Percentiles rank a stretch among this genome's conserved stretches.
These are phyloP conservation scores for Petrocephalus microphthalmus DNA, from an alignment of 2,113 vertebrate species.

Conservation along the genomic window DNA sequence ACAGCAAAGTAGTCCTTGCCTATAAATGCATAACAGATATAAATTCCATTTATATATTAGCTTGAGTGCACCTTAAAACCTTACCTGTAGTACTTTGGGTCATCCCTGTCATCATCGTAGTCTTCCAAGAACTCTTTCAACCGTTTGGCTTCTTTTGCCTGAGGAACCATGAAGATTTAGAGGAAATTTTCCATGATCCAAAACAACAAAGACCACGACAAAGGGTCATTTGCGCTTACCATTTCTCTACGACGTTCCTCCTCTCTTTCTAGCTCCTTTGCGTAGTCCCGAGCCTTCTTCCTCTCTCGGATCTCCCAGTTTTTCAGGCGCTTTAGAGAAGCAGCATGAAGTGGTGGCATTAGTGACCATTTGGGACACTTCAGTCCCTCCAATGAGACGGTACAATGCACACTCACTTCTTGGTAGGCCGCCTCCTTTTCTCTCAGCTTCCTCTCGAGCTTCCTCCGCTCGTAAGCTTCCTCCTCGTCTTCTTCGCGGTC, in stretches of 20 bases:
- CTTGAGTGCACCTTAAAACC: background rate
- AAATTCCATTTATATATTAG: background rate
- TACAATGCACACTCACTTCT: conserved; percentile 65
- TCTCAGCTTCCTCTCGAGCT: conserved; percentile 86
- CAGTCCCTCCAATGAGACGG: background rate
- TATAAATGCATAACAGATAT: background rate
- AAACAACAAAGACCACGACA: background rate
- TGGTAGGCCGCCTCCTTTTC: conserved; percentile 98
- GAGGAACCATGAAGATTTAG: conserved; percentile 11
- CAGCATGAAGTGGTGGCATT: background rate
- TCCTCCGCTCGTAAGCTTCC: conserved; percentile 87
- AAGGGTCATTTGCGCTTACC: conserved; percentile 48
- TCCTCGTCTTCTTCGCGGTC: conserved; percentile 92
- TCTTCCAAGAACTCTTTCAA: conserved; percentile 98
- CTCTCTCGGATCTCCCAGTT: conserved; percentile 97
- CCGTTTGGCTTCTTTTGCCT: conserved; percentile 95
- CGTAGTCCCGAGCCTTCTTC: conserved; percentile 91
- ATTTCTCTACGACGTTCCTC: conserved; percentile 90
- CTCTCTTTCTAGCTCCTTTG: conserved; percentile 88
- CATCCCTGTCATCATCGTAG: conserved; percentile 96
- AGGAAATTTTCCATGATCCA: background rate
- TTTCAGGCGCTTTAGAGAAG: conserved; percentile 73
- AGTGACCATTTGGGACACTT: background rate
- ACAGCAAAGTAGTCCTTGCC: background rate
- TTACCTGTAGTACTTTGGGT: conserved; percentile 96